Percentiles rank a stretch among this genome's conserved stretches.
These are phyloP conservation scores for Tachyglossus aculeatus DNA, from an alignment of 2,797 vertebrate species.

Conservation along the genomic window DNA sequence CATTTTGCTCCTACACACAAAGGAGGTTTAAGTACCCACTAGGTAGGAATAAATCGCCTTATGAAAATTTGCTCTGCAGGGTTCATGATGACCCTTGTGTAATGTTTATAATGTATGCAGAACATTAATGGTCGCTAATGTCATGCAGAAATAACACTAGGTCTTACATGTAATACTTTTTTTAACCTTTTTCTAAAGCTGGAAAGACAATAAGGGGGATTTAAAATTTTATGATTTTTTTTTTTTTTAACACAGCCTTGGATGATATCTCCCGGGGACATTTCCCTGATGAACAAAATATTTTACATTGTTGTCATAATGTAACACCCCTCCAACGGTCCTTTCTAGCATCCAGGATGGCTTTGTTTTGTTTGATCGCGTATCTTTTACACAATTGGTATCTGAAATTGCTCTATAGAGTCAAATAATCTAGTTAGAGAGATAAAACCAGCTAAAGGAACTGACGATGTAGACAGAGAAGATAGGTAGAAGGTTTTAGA, in stretches of 20 bases:
- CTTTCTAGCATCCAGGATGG: neutral
- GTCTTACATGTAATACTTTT: constrained; percentile 4
- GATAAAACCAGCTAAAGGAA: neutral
- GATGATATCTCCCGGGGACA: neutral
- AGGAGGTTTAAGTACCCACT: constrained; percentile 70
- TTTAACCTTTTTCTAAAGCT: neutral
- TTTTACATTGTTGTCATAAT: constrained; percentile 1
- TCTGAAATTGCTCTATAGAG: neutral
- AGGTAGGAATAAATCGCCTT: constrained; percentile 76
- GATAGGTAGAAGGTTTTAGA: neutral
- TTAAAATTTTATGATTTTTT: constrained; percentile 13
- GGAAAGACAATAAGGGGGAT: neutral
- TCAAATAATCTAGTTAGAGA: neutral
- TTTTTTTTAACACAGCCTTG: neutral
- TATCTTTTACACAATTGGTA: neutral
- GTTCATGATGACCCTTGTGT: constrained; percentile 63
- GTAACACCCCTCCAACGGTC: neutral
- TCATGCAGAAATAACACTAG: constrained; percentile 64
- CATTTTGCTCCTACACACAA: constrained; percentile 63
- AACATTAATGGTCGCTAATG: constrained; percentile 62
- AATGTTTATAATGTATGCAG: constrained; percentile 71
- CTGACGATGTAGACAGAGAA: neutral
- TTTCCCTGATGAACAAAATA: neutral
- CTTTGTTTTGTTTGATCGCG: neutral
- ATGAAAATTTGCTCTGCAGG: constrained; percentile 71